Evolutionary conservation across 2,797 vertebrate species (phyloP), one percentile per base, ranked within the genome.

Genomic region (Leptodactylus fallax): DNA sequence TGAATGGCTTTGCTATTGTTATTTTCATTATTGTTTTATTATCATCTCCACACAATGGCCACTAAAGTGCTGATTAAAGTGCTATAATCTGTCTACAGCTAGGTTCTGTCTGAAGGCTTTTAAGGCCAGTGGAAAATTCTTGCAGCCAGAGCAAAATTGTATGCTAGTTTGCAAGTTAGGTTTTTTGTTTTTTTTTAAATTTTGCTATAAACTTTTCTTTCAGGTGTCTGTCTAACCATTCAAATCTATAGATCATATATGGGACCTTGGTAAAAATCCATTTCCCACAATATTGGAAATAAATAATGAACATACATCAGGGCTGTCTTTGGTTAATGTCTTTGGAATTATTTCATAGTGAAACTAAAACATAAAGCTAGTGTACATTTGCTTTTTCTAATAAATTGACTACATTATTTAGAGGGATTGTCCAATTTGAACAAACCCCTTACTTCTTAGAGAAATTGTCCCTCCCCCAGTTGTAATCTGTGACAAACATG

Each of bases 11-110:
- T 78, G 78, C 60, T 69, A 23, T 60, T 81, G 25, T 17, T 5
- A 67, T 71, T 83, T 79, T 84, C 61, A 61, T 36, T 81, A 71
- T 63, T 87, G 27, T 88, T 69, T 23, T 72, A 84, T 88, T 47
- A 71, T 88, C 12, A 72, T 60, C 36, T 88, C 14, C 3, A n/a
- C 61, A 14, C 21, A 82, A 14, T 9, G 45, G 14, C 65, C 23
- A 56, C 36, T 77, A 36, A 36, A 36, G 36, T 36, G 36, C 56
- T 58, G 74, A 85, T 85, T 78, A 79, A 51, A 47, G n/a, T 60
- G 19, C 19, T 47, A 14, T 47, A 69, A 56, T 79, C 25, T 45
- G 14, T 81, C 55, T 72, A 27, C 6, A 87, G 25, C 85, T 45
- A 79, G 16, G 10, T 74, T 74, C 55, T 12, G 45, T 25, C 12